These are phyloP conservation scores for Aplodontia rufa DNA, from an alignment of 2,113 vertebrate species.

Conservation along the genomic window DNA sequence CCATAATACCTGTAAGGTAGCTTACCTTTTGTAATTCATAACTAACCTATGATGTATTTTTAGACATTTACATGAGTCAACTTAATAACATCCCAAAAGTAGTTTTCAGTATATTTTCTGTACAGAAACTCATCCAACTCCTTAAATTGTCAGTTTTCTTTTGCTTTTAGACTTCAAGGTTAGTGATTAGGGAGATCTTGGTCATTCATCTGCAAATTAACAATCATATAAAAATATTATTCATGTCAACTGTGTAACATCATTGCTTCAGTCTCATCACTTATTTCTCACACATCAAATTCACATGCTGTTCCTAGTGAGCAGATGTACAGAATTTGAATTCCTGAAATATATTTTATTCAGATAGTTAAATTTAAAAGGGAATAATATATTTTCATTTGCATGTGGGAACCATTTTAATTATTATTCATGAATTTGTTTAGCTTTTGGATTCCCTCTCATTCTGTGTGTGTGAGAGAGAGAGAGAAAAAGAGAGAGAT, in stretches of 20 bases:
- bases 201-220: background rate
- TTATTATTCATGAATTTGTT: conserved; percentile 2
- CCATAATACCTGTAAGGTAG: background rate
- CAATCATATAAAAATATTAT: background rate
- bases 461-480: background rate
- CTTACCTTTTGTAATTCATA: background rate
- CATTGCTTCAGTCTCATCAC: background rate
- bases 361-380: background rate
- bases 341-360: conserved; percentile 46
- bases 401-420: background rate
- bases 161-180: background rate
- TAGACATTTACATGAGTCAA: conserved; percentile 18
- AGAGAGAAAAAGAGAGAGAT: background rate
- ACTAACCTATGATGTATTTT: conserved; percentile 2
- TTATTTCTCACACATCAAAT: background rate
- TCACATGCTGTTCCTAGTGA: conserved; percentile 10
- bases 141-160: background rate
- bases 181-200: background rate
- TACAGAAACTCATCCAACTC: background rate
- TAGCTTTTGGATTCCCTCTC: background rate
- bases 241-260: background rate
- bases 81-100: background rate
- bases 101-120: background rate
- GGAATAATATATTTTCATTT: background rate
- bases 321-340: conserved; percentile 9